Percentiles rank a stretch among this genome's conserved stretches.
Conservation (phyloP, 2,113 vertebrate species). For the Charadrius vociferus region DNA sequence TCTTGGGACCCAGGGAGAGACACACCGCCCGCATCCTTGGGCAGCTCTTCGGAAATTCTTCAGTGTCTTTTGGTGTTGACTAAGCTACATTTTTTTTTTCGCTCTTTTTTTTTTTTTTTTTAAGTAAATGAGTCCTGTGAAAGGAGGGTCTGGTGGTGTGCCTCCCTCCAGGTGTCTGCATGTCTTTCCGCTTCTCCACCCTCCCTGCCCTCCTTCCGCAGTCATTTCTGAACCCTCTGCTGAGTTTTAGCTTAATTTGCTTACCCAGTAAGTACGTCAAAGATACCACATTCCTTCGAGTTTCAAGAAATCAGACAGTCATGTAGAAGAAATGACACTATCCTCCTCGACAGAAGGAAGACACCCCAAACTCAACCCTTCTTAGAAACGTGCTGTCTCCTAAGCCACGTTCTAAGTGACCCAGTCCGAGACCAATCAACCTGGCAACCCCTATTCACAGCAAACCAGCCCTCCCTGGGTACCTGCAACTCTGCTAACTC, state of each 20-base stretch:
- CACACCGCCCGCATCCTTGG: not conserved
- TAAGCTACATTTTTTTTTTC: not conserved
- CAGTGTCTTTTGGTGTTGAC: not conserved
- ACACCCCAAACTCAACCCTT: not conserved
- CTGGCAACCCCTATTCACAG: not conserved
- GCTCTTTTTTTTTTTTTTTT: not conserved
- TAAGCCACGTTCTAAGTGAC: not conserved
- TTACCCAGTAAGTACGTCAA: not conserved
- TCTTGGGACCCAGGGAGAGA: not conserved
- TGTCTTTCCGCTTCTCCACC: not conserved
- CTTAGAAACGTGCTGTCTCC: not conserved
- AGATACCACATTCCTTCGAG: not conserved
- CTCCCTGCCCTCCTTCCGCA: not conserved
- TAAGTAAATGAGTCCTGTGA: not conserved
- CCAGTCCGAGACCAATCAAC: not conserved
- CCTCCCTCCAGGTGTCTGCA: not conserved
- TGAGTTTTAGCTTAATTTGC: not conserved
- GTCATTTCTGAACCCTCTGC: not conserved
- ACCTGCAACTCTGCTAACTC: accelerated
- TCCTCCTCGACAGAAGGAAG: not conserved
- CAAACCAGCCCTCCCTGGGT: not conserved
- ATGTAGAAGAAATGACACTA: not conserved
- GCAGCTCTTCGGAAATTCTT: not conserved
- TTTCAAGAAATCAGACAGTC: not conserved
- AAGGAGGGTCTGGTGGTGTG: accelerated